A percentile compares a stretch with the other conserved stretches of the same genome.
Evolutionary conservation across 2,888 invertebrate species (phyloP).

Genomic region (Baccha elongata): DNA sequence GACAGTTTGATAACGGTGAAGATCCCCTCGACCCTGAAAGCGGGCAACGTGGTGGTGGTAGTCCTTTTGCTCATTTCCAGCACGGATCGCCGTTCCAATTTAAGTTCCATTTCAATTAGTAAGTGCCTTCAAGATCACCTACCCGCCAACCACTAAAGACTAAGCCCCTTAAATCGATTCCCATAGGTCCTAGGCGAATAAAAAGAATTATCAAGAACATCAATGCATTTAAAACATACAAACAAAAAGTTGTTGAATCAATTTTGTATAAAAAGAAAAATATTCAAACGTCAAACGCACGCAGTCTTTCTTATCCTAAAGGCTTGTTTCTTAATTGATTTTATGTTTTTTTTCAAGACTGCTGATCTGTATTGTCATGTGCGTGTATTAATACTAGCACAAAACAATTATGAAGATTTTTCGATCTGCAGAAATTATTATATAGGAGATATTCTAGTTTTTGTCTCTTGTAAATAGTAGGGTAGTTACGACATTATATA

Average conservation of each 20-base stretch:
- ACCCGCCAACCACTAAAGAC: slow-evolving; percentile 49
- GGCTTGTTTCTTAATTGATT: background rate
- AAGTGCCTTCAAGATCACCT: slow-evolving; percentile 76
- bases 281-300: slow-evolving; percentile 3
- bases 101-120: slow-evolving; percentile 97
- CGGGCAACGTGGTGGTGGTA: slow-evolving; percentile 84
- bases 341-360: background rate
- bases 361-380: background rate
- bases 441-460: slow-evolving; percentile 33
- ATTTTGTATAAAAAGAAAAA: too few species aligned
- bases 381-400: slow-evolving; percentile 17
- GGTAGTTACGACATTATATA: slow-evolving; percentile 60
- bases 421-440: background rate
- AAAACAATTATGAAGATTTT: slow-evolving; percentile 6
- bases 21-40: slow-evolving; percentile 99
- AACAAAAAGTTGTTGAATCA: too few species aligned
- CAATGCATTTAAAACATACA: too few species aligned
- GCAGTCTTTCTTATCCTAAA: background rate
- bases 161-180: slow-evolving; percentile 21
- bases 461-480: slow-evolving; percentile 69
- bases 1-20: slow-evolving; percentile 96
- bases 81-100: slow-evolving; percentile 96
- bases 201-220: too few species aligned
- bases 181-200: too few species aligned
- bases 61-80: slow-evolving; percentile 92